Evolutionary conservation across 2,113 vertebrate species (phyloP).

Genomic region (Noctilio leporinus): DNA sequence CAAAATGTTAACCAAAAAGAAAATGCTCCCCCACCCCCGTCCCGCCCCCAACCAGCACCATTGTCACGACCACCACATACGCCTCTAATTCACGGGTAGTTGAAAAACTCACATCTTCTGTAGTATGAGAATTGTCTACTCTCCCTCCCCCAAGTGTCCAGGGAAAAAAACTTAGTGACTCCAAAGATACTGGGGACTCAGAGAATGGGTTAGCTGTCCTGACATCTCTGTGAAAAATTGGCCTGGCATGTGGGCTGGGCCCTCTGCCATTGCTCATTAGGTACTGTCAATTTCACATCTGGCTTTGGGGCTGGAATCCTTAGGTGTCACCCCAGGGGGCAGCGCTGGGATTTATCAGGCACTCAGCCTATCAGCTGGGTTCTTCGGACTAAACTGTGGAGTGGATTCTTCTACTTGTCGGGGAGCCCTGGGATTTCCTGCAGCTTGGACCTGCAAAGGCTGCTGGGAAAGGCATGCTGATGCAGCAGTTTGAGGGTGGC

Average conservation of each 20-base stretch:
- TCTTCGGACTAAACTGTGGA: slow-evolving; percentile 24
- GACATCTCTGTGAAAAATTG: slow-evolving; percentile 45
- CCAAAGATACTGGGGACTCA: background rate
- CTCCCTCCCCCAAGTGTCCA: background rate
- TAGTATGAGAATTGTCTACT: background rate
- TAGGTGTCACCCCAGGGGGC: slow-evolving; percentile 38
- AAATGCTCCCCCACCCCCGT: background rate
- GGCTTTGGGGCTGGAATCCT: slow-evolving; percentile 36
- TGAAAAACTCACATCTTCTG: slow-evolving; percentile 17
- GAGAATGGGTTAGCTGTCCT: background rate
- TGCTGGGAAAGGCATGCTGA: background rate
- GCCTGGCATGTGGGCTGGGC: slow-evolving; percentile 24
- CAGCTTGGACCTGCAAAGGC: background rate
- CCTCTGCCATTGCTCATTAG: slow-evolving; percentile 31
- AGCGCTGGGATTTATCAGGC: slow-evolving; percentile 51
- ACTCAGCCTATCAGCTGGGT: slow-evolving; percentile 1
- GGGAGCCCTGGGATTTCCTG: background rate
- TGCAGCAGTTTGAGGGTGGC: background rate
- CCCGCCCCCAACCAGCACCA: accelerated
- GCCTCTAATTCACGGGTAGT: background rate
- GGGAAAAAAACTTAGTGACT: background rate
- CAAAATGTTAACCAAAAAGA: background rate
- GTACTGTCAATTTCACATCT: slow-evolving; percentile 65
- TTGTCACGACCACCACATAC: background rate
- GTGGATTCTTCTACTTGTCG: background rate